Conservation (phyloP, 2,797 vertebrate genomes). For the Oreochromis mossambicus region DNA sequence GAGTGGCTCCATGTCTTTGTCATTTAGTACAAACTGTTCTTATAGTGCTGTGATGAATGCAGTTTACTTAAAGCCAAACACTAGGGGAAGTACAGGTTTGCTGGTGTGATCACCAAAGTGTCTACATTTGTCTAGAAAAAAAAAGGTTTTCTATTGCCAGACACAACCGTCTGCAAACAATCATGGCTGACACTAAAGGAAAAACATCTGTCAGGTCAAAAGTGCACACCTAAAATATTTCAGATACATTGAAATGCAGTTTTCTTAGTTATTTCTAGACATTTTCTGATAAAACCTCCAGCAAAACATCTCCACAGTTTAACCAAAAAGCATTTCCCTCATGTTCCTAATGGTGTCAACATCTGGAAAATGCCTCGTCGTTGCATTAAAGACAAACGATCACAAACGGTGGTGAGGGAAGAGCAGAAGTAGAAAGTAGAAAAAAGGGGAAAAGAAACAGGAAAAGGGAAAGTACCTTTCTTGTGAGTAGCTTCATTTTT, state of each 20-base stretch:
- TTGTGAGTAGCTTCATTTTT: constrained; percentile 85
- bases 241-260: not conserved
- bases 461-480: constrained; percentile 81
- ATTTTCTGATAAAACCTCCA: constrained; percentile 3
- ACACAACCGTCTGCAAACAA: not conserved
- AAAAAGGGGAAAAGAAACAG: not conserved
- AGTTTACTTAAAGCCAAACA: not conserved
- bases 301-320: not conserved
- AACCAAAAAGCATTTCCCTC: constrained; percentile 9
- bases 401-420: constrained; percentile 38
- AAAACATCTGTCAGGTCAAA: constrained; percentile 9
- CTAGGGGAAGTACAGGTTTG: not conserved
- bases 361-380: constrained; percentile 19
- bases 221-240: not conserved
- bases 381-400: constrained; percentile 23
- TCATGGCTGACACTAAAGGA: not conserved
- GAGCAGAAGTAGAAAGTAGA: constrained; percentile 18
- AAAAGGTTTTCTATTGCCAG: not conserved
- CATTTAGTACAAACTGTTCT: not conserved
- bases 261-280: not conserved
- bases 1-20: not conserved
- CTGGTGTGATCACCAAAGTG: not conserved
- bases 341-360: constrained; percentile 1
- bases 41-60: not conserved
- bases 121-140: not conserved